Conservation (phyloP, 2,888 invertebrate genomes). For the Scaptomyza caliginosa region DNA sequence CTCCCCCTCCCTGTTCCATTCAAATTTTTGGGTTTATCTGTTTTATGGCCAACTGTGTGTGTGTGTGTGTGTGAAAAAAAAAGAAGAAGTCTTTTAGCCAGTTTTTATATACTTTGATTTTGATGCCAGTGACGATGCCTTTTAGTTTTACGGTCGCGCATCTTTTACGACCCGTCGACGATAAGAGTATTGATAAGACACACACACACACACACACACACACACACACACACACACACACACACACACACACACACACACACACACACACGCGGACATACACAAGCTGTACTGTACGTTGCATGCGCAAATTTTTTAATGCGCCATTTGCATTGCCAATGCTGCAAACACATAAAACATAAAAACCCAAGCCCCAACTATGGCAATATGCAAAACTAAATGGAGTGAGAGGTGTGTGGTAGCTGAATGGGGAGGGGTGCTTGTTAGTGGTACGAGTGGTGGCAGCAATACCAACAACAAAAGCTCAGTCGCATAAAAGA, state of each 20-base stretch:
- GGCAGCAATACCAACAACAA: no score
- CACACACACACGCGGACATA: no score
- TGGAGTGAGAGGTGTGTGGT: neutral
- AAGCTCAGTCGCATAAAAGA: conserved; percentile 58
- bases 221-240: neutral
- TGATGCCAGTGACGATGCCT: conserved; percentile 47
- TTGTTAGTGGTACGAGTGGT: neutral
- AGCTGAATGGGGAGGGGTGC: no score
- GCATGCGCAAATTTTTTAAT: conserved; percentile 73
- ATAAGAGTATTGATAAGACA: conserved; percentile 67
- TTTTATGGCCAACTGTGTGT: conserved; percentile 70
- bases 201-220: no score
- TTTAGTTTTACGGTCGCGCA: conserved; percentile 65
- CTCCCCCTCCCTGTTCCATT: conserved; percentile 43
- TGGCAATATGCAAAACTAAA: conserved; percentile 1
- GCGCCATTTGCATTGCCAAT: conserved; percentile 68
- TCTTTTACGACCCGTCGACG: conserved; percentile 64
- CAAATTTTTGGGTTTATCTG: conserved; percentile 71
- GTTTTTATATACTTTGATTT: conserved; percentile 76
- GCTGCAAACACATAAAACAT: conserved; percentile 38
- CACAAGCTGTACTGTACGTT: conserved; percentile 50
- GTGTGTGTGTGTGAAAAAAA: no score
- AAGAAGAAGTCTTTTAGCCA: conserved; percentile 49
- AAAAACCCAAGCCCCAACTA: conserved; percentile 48
- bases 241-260: no score